These are phyloP conservation scores for Luscinia luscinia DNA, from an alignment of 2,797 vertebrate species.

Conservation along the genomic window DNA sequence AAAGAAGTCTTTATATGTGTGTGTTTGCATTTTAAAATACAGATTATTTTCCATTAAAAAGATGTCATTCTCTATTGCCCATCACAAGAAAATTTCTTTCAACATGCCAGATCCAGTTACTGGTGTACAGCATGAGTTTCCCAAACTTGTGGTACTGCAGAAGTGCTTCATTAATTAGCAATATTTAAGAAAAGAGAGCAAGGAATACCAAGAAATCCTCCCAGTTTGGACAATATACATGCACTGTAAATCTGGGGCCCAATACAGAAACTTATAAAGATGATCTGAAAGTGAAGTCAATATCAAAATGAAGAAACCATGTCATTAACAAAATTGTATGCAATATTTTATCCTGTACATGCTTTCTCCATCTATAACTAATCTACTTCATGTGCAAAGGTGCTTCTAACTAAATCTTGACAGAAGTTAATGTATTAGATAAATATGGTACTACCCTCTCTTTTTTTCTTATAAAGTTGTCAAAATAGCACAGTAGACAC, in stretches of 20 bases:
- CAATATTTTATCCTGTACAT: slow-evolving; percentile 2
- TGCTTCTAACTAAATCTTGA: slow-evolving; percentile 32
- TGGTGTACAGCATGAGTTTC: not conserved
- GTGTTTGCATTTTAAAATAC: slow-evolving; percentile 44
- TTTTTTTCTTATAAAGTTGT: not conserved
- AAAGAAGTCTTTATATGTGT: not conserved
- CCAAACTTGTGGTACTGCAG: not conserved
- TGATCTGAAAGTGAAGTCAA: not conserved
- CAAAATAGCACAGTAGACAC: not conserved
- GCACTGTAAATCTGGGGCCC: not conserved
- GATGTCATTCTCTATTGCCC: slow-evolving; percentile 11
- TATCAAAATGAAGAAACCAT: not conserved
- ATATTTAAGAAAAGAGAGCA: not conserved
- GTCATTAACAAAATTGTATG: not conserved
- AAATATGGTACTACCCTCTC: not conserved
- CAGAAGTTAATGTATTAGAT: not conserved
- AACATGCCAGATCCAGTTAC: not conserved
- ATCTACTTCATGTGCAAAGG: slow-evolving; percentile 15
- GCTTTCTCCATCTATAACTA: slow-evolving; percentile 28
- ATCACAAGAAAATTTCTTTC: slow-evolving; percentile 22
- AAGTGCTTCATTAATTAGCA: slow-evolving; percentile 9
- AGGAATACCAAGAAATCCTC: not conserved
- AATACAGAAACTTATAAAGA: not conserved
- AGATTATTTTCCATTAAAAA: slow-evolving; percentile 57
- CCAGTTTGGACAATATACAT: not conserved